Base-by-base conservation (phyloP, 2,888 invertebrate species). In the Agrilus biguttatus region DNA sequence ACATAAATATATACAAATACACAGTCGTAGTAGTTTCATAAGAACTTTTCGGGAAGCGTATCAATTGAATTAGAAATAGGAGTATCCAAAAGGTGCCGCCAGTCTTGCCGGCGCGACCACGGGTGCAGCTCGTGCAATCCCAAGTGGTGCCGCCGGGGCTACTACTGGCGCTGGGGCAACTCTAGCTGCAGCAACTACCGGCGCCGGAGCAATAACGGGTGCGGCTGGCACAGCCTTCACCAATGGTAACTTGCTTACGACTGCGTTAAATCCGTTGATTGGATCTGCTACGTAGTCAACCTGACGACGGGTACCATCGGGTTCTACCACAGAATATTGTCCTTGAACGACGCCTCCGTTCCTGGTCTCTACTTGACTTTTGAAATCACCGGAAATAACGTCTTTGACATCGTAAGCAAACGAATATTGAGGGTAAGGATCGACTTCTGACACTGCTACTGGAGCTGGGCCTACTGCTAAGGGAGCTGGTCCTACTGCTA, bases 381-480 rank as follows among this genome's bases (percentile, higher is more conserved):
- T 72, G 51, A 65, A 70, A 60, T 74, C 66, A 58, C 80, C 79
- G 49, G 79, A 79, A 19, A 79, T 55, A 40, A 74, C 71, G 59
- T 80, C 80, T 56, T 79, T 76, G 47, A 80, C 77, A 52, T 78
- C 78, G 57, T 80, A 80, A 34, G 78, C 77, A 61, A 75, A 80
- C 23, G 76, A 75, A 57, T 80, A 80, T 60, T 78, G 77, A 7
- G 79, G 79, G 55, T 75, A 72, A 3, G 75, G 74, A 53, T 76
- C 76, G 57, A 72, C 74, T 36, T 74, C 73, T 14, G 72, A 72
- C 8, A 73, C 71, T 0, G 70, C 67, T 2, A 69, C 65, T 17
- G 46, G 42, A 3, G 19, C 42, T 36, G 23, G 17, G 1, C 40
- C 40, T 17, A 39, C 38, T 14, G 40, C 32, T 37, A 37, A 19